A percentile compares a stretch with the other conserved stretches of the same genome.
Conservation (phyloP, 2,113 vertebrate species). For the Limnothrissa miodon region DNA sequence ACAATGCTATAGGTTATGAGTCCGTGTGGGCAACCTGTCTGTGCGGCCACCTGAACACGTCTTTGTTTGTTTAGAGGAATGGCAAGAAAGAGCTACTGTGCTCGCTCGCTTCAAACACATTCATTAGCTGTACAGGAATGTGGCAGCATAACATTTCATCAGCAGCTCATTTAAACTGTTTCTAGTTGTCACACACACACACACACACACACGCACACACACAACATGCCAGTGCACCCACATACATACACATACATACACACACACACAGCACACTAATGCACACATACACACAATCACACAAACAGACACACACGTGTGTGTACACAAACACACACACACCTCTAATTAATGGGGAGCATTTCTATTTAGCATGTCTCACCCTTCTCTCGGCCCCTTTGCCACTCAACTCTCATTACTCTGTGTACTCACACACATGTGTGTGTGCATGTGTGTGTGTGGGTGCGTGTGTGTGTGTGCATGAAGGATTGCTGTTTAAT, state of each 20-base stretch:
- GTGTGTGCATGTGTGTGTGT: background rate
- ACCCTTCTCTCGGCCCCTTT: conserved; percentile 15
- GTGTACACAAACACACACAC: conserved; percentile 22
- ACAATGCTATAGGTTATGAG: background rate
- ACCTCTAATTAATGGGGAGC: conserved; percentile 42
- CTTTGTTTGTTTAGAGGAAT: background rate
- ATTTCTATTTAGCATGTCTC: conserved; percentile 31
- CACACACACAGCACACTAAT: too few relatives aligned
- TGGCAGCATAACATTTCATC: background rate
- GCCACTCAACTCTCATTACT: conserved; percentile 29
- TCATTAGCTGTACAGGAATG: conserved; percentile 39
- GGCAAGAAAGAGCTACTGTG: background rate
- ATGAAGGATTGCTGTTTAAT: background rate
- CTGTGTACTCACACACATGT: background rate
- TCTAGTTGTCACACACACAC: background rate
- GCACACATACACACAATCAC: background rate
- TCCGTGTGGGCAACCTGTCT: background rate
- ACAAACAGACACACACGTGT: background rate
- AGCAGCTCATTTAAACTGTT: conserved; percentile 3
- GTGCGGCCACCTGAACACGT: background rate
- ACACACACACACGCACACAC: conserved; percentile 14
- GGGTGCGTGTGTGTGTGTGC: background rate
- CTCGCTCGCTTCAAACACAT: background rate
- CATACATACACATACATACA: too few relatives aligned
- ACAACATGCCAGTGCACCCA: too few relatives aligned